phyloP scores from a whole-genome alignment of 92 coral and sea anemone species.

The Ricordea florida region DNA sequence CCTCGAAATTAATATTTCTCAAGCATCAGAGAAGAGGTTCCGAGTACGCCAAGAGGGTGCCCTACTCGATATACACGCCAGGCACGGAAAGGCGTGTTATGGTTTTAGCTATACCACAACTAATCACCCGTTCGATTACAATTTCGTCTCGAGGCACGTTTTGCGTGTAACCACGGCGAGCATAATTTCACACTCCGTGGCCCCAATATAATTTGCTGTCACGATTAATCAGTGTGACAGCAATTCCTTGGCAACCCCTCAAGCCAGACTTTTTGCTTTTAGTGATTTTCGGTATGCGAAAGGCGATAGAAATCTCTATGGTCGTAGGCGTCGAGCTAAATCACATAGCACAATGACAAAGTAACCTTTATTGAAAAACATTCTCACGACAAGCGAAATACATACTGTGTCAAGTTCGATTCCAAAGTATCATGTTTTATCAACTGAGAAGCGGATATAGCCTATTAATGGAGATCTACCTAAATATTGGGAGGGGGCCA shows the following conservation, averaged over 20 bases:
- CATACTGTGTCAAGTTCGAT: too few relatives aligned
- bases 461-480: too few relatives aligned
- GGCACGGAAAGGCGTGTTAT: slow-evolving; percentile 6
- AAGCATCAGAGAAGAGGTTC: not conserved
- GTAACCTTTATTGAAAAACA: too few relatives aligned
- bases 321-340: not conserved
- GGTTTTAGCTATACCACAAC: slow-evolving; percentile 6
- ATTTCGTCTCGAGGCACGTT: not conserved
- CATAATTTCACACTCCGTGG: not conserved
- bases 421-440: too few relatives aligned
- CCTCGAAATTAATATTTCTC: slow-evolving; percentile 1
- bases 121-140: not conserved
- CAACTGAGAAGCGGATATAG: too few relatives aligned
- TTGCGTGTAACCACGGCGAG: slow-evolving; percentile 44
- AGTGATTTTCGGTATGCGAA: not conserved
- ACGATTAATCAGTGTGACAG: slow-evolving; percentile 6
- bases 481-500: too few relatives aligned
- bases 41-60: not conserved
- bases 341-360: too few relatives aligned
- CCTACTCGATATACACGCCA: not conserved
- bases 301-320: slow-evolving; percentile 26
- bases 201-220: slow-evolving; percentile 13
- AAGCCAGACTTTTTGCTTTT: not conserved
- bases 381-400: too few relatives aligned
- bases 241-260: slow-evolving; percentile 3